phyloP scores from a whole-genome alignment of 2,888 invertebrate species.

The Drosophila infuscata region DNA sequence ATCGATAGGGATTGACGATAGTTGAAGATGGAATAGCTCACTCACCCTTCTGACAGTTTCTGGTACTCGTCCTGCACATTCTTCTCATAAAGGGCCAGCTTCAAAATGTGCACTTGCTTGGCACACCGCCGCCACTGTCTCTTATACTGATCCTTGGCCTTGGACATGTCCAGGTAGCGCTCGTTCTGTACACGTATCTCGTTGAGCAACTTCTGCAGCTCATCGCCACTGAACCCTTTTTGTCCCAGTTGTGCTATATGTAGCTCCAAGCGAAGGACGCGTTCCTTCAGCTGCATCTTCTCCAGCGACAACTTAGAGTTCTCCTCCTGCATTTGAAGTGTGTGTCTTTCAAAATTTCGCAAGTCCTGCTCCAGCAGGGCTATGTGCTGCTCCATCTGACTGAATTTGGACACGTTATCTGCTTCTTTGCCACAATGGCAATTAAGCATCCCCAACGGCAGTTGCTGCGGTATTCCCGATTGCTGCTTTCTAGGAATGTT shows the following conservation, averaged over 20 bases:
- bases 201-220: conserved; percentile 88
- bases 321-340: conserved; percentile 85
- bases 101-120: conserved; percentile 88
- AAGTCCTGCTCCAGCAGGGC: conserved; percentile 55
- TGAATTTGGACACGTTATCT: conserved; percentile 60
- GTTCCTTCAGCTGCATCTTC: conserved; percentile 77
- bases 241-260: conserved; percentile 50
- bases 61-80: conserved; percentile 27
- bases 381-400: conserved; percentile 67
- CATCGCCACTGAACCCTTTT: conserved; percentile 84
- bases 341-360: conserved; percentile 67
- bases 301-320: conserved; percentile 85
- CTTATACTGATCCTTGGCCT: conserved; percentile 91
- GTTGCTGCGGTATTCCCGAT: neutral
- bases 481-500: conserved; percentile 10
- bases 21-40: neutral
- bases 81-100: conserved; percentile 75
- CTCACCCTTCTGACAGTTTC: conserved; percentile 34
- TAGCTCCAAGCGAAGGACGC: conserved; percentile 68
- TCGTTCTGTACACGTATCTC: conserved; percentile 86
- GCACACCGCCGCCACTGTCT: conserved; percentile 90
- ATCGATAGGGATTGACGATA: neutral
- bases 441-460: neutral
- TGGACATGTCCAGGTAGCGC: conserved; percentile 88
- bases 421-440: conserved; percentile 1